Evolutionary conservation across 1,140 invertebrate genomes (phyloP).

Genomic region (Octopus sinensis): DNA sequence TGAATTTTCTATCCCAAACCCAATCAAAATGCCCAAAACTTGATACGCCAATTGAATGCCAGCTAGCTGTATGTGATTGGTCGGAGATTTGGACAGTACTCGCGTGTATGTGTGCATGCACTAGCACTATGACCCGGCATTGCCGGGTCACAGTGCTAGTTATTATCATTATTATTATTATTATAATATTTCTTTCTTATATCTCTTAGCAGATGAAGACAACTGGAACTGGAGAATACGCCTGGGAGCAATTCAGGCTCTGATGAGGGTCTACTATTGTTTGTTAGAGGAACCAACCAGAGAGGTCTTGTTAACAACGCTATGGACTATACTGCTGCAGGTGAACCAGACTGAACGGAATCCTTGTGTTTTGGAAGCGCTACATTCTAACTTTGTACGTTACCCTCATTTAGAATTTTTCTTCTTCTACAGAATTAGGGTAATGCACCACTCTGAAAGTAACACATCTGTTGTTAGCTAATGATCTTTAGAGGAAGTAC

Average conservation of each 20-base stretch:
- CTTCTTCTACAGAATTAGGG: no score
- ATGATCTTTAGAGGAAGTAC: no score
- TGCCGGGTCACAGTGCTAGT: background rate
- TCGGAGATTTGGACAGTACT: background rate
- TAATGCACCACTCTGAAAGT: no score
- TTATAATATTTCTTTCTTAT: background rate
- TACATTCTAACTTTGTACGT: slow-evolving; percentile 55
- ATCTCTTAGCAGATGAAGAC: slow-evolving; percentile 38
- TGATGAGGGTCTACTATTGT: slow-evolving; percentile 51
- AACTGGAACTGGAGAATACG: slow-evolving; percentile 56
- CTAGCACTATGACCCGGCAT: background rate
- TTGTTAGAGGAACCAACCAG: slow-evolving; percentile 38
- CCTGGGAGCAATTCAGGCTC: slow-evolving; percentile 52
- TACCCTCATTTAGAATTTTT: no score
- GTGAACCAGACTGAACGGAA: slow-evolving; percentile 51
- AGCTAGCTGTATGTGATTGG: background rate
- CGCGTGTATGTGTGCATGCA: background rate
- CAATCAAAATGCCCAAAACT: background rate
- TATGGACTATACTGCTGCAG: slow-evolving; percentile 49
- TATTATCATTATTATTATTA: background rate
- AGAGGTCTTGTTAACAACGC: slow-evolving; percentile 48
- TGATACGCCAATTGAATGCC: background rate
- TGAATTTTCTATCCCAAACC: no score
- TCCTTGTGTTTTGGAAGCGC: slow-evolving; percentile 51
- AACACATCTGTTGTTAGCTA: no score